Conservation (phyloP, 2,888 invertebrate species). For the Ennomos fuscantarius region DNA sequence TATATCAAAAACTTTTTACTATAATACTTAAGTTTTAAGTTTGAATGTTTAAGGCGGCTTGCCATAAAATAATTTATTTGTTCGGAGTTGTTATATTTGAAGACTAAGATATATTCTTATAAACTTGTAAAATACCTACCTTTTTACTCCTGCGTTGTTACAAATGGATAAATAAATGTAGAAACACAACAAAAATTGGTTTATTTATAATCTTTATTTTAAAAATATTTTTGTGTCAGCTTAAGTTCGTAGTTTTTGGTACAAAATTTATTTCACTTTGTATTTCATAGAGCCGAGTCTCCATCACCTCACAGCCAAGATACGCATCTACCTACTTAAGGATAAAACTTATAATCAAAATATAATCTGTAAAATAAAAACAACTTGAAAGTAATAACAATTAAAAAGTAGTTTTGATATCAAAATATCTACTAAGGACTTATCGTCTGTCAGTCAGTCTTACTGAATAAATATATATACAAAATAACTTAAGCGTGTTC, state of each 20-base stretch:
- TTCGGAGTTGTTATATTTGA: background rate
- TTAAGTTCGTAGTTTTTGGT: conserved; percentile 52
- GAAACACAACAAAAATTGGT: conserved; percentile 20
- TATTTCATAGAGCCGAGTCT: conserved; percentile 53
- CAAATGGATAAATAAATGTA: conserved; percentile 31
- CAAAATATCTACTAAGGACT: conserved; percentile 51
- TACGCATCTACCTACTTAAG: conserved; percentile 44
- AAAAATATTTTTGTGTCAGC: conserved; percentile 55
- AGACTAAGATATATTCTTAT: conserved; percentile 1
- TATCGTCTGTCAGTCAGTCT: conserved; percentile 68
- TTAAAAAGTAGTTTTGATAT: conserved; percentile 44
- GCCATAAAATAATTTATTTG: background rate
- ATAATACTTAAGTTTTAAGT: background rate
- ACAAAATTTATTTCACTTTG: conserved; percentile 57
- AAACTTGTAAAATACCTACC: conserved; percentile 40
- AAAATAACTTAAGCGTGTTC: conserved; percentile 52
- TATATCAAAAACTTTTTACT: background rate
- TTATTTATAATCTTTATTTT: conserved; percentile 51
- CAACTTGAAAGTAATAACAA: conserved; percentile 52
- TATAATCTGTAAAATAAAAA: conserved; percentile 48
- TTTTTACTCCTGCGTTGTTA: conserved; percentile 30
- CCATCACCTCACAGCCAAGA: conserved; percentile 73
- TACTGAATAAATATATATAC: conserved; percentile 59
- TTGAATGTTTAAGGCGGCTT: background rate
- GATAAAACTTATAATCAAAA: conserved; percentile 39